A percentile compares a stretch with the other conserved stretches of the same genome.
phyloP scores from a whole-genome alignment of 2,888 invertebrate genomes.

The Phyllotreta striolata region DNA sequence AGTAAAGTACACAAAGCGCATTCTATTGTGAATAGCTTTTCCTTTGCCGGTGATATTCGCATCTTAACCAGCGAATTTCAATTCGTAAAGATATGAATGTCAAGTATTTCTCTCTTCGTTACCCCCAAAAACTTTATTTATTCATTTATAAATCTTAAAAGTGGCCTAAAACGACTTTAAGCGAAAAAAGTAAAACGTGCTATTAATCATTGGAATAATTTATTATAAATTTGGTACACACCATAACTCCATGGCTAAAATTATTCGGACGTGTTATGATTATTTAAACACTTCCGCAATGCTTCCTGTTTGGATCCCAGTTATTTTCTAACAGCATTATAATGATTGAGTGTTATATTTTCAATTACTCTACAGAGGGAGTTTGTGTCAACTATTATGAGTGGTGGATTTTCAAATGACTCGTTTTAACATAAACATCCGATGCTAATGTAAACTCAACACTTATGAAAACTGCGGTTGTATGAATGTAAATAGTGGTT shows the following conservation, averaged over 20 bases:
- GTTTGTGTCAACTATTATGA: constrained; percentile 26
- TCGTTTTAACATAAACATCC: constrained; percentile 15
- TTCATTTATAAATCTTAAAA: not conserved
- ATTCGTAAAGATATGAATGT: constrained; percentile 9
- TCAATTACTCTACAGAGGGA: constrained; percentile 22
- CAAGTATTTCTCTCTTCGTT: constrained; percentile 6
- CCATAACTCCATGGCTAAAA: constrained; percentile 14
- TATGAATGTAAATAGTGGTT: constrained; percentile 8
- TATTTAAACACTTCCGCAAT: constrained; percentile 18
- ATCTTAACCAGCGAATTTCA: constrained; percentile 11
- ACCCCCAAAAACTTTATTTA: constrained; percentile 3
- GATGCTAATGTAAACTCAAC: constrained; percentile 8
- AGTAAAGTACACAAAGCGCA: constrained; percentile 15
- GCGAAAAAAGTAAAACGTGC: not conserved
- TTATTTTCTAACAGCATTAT: constrained; percentile 27
- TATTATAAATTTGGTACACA: constrained; percentile 16
- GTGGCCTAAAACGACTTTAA: not conserved
- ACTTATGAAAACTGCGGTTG: constrained; percentile 4
- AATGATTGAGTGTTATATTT: constrained; percentile 25
- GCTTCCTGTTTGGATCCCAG: constrained; percentile 23
- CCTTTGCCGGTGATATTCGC: constrained; percentile 14
- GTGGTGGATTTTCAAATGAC: constrained; percentile 20
- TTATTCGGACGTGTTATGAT: constrained; percentile 24
- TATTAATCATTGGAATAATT: constrained; percentile 19
- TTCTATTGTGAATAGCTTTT: constrained; percentile 17